phyloP scores from a whole-genome alignment of 2,113 vertebrate species.

The Elachura formosa region DNA sequence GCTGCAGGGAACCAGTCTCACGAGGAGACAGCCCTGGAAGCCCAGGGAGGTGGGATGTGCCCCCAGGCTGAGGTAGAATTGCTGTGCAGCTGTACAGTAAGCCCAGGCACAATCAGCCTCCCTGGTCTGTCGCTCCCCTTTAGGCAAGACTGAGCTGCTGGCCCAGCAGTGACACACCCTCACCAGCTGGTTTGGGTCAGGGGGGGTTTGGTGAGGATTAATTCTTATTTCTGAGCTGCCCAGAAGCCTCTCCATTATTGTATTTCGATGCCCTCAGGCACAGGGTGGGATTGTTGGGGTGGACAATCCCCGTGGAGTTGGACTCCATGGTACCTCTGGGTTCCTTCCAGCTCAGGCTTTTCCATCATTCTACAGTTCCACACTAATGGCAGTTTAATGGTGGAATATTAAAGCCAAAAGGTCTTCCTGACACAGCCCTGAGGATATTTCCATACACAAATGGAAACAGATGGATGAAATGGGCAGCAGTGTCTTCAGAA shows the following conservation, averaged over 20 bases:
- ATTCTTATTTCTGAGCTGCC: not conserved
- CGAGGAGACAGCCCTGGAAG: not conserved
- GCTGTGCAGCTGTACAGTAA: not conserved
- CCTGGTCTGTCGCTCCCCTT: not conserved
- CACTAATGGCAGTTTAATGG: not conserved
- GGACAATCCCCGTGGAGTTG: not conserved
- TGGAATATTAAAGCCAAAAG: not conserved
- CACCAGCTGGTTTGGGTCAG: rapidly evolving
- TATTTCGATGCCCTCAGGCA: not conserved
- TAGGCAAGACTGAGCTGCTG: not conserved
- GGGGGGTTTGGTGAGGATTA: rapidly evolving
- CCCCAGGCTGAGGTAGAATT: not conserved
- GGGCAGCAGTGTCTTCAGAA: not conserved
- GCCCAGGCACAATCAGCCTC: not conserved
- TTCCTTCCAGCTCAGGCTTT: not conserved
- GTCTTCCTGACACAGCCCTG: not conserved
- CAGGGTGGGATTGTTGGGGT: not conserved
- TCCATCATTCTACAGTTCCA: not conserved
- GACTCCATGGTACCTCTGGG: not conserved
- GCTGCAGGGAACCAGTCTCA: not conserved
- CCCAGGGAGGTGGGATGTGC: not conserved
- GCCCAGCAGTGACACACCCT: not conserved
- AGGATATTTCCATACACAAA: not conserved
- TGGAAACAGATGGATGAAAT: not conserved
- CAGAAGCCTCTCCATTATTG: rapidly evolving